Evolutionary conservation across 2,888 invertebrate genomes (phyloP).

Genomic region (Caenorhabditis auriculariae): DNA sequence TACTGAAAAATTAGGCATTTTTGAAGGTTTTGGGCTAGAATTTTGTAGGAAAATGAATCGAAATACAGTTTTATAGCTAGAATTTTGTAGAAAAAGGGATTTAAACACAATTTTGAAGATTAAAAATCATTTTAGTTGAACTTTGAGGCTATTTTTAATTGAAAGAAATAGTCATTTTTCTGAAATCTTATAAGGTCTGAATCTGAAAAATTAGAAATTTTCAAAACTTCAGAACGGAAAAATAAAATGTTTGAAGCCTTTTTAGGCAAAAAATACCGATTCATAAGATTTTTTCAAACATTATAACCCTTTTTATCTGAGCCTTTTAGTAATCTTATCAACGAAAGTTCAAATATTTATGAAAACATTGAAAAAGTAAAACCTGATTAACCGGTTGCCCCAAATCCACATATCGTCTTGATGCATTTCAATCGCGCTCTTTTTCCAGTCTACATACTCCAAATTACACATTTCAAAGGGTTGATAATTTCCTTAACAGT

Average conservation of each 20-base stretch:
- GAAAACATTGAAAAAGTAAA: conserved; percentile 68
- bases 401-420: conserved; percentile 99
- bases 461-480: conserved; percentile 87
- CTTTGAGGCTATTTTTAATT: no score
- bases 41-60: no score
- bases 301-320: no score
- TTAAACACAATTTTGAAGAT: not conserved
- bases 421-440: conserved; percentile 94
- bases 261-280: not conserved
- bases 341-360: no score
- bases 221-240: not conserved
- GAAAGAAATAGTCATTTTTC: not conserved
- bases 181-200: not conserved
- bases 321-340: no score
- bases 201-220: conserved; percentile 3
- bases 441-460: conserved; percentile 78
- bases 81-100: not conserved
- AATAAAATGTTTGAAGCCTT: conserved; percentile 7
- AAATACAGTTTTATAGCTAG: not conserved
- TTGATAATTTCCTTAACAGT: conserved; percentile 40
- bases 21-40: no score
- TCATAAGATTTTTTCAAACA: not conserved
- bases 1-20: no score
- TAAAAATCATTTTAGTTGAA: no score
- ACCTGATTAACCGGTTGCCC: conserved; percentile 89